These are phyloP conservation scores for Boloria selene DNA, from an alignment of 2,888 invertebrate species.

Conservation along the genomic window DNA sequence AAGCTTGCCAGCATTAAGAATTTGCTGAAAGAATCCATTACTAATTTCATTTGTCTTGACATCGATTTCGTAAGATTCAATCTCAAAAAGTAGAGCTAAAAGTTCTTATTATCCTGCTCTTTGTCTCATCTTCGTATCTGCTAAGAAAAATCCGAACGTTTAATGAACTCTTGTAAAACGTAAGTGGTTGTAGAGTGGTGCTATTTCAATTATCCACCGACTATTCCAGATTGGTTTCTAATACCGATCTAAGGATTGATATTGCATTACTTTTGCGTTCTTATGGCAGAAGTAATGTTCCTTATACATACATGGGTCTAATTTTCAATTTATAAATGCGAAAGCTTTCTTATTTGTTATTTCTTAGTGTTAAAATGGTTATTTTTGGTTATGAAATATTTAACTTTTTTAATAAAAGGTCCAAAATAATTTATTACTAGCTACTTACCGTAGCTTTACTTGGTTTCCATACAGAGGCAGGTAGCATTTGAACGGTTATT, in stretches of 20 bases:
- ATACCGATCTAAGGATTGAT: conserved; percentile 1
- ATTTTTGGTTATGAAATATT: too few relatives aligned
- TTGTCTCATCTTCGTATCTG: conserved; percentile 23
- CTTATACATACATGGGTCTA: too few relatives aligned
- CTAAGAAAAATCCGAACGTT: conserved; percentile 15
- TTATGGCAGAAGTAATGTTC: too few relatives aligned
- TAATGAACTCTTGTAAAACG: conserved; percentile 18
- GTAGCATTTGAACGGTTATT: too few relatives aligned
- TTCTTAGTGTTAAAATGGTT: too few relatives aligned
- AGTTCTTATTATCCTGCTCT: conserved; percentile 18
- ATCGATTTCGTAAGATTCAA: conserved; percentile 15
- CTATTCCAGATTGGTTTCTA: conserved; percentile 13
- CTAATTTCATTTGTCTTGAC: conserved; percentile 7
- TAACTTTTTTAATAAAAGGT: too few relatives aligned
- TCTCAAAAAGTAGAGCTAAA: conserved; percentile 17
- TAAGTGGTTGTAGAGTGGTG: conserved; percentile 6
- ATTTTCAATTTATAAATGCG: too few relatives aligned
- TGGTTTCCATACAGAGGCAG: too few relatives aligned
- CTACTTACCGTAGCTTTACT: too few relatives aligned
- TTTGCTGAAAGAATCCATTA: neutral
- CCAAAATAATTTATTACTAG: too few relatives aligned
- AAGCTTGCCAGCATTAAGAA: neutral
- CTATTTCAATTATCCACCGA: conserved; percentile 1
- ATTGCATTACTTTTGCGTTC: too few relatives aligned
- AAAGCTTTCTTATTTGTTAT: too few relatives aligned